Evolutionary conservation across 2,797 vertebrate species (phyloP), one percentile per base, ranked within the genome.

Genomic region (Manis pentadactyla): DNA sequence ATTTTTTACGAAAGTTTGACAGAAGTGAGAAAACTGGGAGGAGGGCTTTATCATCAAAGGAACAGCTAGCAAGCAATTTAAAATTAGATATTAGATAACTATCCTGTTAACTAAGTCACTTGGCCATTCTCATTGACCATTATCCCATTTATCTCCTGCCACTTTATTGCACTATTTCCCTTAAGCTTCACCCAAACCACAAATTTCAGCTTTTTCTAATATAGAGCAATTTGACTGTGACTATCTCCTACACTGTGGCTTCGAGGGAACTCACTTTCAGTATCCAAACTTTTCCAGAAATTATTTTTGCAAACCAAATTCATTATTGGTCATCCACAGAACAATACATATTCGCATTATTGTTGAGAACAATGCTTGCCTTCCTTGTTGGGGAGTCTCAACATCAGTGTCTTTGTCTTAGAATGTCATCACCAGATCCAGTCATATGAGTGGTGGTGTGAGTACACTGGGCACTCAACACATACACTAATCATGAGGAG

Each of bases 401-500:
- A 63, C 86, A 93, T 55, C 73, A 29, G 31, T 42, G 39, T 17
- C 69, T 91, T 89, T 85, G 83, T 31, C 88, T 86, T 63, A 25
- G 27, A 83, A 17, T 73, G 69, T 79, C 77, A 66, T 42, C 18
- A 34, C 15, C 0, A 6, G 55, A 18, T 37, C 42, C 42, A 64
- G 74, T 87, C 29, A 57, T 42, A 17, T 23, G 34, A 49, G 42
- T 34, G 39, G 18, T 39, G 31, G 66, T 46, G 19, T 68, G 61
- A 85, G 86, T 37, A 53, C 27, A 92, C 34, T 23, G 11, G 75
- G 25, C 37, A 39, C 69, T 71, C 61, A 86, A 74, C 63, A 75
- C 51, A 37, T 34, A 19, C 59, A 34, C 78, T 92, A 55, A 83
- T 95, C 84, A 95, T 87, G 61, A 90, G 37, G 63, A 64, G 84